phyloP scores from a whole-genome alignment of 1,140 invertebrate genomes.

The Drosophila lini region DNA sequence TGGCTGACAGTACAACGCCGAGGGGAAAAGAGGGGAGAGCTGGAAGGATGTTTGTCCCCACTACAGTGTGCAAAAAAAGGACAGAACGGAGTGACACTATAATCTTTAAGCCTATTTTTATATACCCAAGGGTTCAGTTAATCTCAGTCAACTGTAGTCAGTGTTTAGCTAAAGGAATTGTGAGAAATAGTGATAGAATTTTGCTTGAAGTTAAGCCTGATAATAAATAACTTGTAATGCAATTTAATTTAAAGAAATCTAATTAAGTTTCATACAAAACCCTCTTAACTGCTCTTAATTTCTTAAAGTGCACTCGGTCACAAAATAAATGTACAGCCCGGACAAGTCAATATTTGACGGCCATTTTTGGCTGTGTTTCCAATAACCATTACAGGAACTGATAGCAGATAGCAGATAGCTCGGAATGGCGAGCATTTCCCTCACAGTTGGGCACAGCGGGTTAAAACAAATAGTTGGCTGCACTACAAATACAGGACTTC shows the following conservation, averaged over 20 bases:
- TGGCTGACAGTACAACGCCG: slow-evolving; percentile 64
- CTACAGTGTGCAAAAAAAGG: slow-evolving; percentile 19
- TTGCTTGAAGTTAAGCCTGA: not conserved
- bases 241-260: too few species aligned
- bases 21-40: slow-evolving; percentile 5
- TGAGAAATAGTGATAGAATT: not conserved
- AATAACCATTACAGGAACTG: slow-evolving; percentile 67
- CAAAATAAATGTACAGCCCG: slow-evolving; percentile 1
- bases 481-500: slow-evolving; percentile 79
- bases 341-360: slow-evolving; percentile 68
- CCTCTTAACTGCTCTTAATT: not conserved
- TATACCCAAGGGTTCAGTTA: not conserved
- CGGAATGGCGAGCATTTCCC: slow-evolving; percentile 65
- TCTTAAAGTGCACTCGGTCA: slow-evolving; percentile 12
- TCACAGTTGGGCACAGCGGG: slow-evolving; percentile 67
- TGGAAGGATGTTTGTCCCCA: slow-evolving; percentile 4
- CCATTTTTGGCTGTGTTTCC: slow-evolving; percentile 67
- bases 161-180: slow-evolving; percentile 1
- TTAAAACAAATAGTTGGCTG: slow-evolving; percentile 76
- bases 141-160: not conserved
- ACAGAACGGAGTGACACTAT: not conserved
- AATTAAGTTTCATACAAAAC: not conserved
- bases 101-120: not conserved
- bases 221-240: not conserved
- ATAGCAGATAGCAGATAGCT: slow-evolving; percentile 21